Conservation (phyloP, 2,113 vertebrate genomes). For the Elephantulus edwardii region DNA sequence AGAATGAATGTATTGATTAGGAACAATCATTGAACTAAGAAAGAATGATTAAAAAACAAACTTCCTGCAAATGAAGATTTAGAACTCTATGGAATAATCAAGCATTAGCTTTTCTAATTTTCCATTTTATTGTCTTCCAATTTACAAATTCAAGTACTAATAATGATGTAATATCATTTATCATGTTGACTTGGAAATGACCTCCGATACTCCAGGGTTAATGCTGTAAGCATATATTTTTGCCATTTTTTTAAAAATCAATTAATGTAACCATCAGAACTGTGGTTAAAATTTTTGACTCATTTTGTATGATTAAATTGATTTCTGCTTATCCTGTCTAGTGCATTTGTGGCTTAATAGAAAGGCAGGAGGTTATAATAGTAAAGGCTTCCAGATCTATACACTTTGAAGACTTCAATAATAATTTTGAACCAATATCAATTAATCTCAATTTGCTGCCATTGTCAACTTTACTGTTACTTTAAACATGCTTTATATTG, state of each 20-base stretch:
- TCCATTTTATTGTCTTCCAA: background rate
- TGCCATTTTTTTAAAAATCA: slow-evolving; percentile 63
- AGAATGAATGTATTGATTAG: background rate
- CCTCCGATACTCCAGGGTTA: slow-evolving; percentile 54
- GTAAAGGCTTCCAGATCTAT: slow-evolving; percentile 29
- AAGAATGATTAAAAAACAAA: background rate
- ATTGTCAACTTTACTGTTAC: slow-evolving; percentile 64
- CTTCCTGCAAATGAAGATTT: background rate
- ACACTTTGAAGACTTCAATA: slow-evolving; percentile 54
- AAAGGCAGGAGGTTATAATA: slow-evolving; percentile 55
- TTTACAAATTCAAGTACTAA: slow-evolving; percentile 44
- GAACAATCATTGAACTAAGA: background rate
- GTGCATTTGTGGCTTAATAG: slow-evolving; percentile 68
- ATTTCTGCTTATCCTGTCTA: slow-evolving; percentile 71
- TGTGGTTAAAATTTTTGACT: slow-evolving; percentile 68
- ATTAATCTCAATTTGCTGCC: slow-evolving; percentile 68
- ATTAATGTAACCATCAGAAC: slow-evolving; percentile 72
- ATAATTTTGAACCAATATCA: slow-evolving; percentile 69
- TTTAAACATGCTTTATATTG: slow-evolving; percentile 64
- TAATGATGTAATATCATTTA: slow-evolving; percentile 52
- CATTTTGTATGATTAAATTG: slow-evolving; percentile 74
- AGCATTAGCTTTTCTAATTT: slow-evolving; percentile 12
- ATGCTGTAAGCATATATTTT: slow-evolving; percentile 49
- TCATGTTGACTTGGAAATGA: slow-evolving; percentile 63
- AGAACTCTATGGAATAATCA: background rate